Percentiles rank a stretch among this genome's conserved stretches.
These are phyloP conservation scores for Myripristis jacobus DNA, from an alignment of 2,797 vertebrate genomes.

Conservation along the genomic window DNA sequence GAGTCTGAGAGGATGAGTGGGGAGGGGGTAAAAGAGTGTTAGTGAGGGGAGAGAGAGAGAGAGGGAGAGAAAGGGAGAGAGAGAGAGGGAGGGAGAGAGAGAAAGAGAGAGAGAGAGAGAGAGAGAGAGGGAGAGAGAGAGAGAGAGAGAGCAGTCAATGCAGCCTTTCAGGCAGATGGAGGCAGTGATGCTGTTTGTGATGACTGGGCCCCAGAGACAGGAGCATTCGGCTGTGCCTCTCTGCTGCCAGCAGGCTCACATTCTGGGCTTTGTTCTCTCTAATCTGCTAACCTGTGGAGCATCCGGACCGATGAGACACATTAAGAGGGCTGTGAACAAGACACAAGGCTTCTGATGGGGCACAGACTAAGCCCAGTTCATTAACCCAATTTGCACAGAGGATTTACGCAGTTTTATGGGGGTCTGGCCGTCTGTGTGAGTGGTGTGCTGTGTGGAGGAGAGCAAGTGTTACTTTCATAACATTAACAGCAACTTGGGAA, in stretches of 20 bases:
- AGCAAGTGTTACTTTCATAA: slow-evolving; percentile 29
- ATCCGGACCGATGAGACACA: slow-evolving; percentile 51
- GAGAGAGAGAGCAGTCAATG: not conserved
- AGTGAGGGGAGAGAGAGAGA: not conserved
- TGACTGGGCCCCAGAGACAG: slow-evolving; percentile 48
- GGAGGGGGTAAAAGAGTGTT: not conserved
- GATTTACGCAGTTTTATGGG: slow-evolving; percentile 46
- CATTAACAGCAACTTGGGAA: slow-evolving; percentile 26
- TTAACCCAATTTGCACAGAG: slow-evolving; percentile 35
- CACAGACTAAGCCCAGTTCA: slow-evolving; percentile 38
- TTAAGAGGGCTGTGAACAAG: slow-evolving; percentile 33
- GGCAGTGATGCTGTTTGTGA: slow-evolving; percentile 61
- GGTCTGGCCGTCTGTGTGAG: slow-evolving; percentile 7
- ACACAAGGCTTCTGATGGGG: slow-evolving; percentile 31
- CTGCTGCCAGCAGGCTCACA: slow-evolving; percentile 44
- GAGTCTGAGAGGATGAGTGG: slow-evolving; percentile 18
- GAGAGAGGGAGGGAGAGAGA: not conserved
- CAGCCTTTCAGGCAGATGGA: slow-evolving; percentile 61
- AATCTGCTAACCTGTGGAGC: slow-evolving; percentile 63
- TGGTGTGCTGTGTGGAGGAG: not conserved
- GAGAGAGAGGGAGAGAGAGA: not conserved
- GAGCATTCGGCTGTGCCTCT: slow-evolving; percentile 21
- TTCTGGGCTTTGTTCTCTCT: slow-evolving; percentile 57
- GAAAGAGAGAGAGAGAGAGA: not conserved
- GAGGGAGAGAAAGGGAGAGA: not conserved